Evolutionary conservation across 2,113 vertebrate genomes (phyloP).

Genomic region (Dipodomys spectabilis): DNA sequence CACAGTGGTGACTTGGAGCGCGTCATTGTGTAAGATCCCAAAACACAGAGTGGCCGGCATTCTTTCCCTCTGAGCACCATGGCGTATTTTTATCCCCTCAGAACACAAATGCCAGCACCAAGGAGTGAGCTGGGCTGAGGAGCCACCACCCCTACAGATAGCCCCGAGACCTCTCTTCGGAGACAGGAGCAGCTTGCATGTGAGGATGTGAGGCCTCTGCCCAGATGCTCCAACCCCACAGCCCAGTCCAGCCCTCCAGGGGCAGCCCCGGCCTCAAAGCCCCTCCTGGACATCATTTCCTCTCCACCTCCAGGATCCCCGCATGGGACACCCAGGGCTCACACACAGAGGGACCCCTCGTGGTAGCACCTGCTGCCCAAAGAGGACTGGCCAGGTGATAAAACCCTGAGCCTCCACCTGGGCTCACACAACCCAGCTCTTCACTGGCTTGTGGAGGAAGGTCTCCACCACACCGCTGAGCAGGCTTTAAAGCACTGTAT

Average conservation of each 20-base stretch:
- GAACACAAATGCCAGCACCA: conserved; percentile 57
- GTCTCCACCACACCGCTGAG: neutral
- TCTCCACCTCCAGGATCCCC: neutral
- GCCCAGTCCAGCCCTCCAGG: neutral
- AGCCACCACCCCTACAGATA: neutral
- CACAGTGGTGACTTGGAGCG: neutral
- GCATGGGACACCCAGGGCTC: neutral
- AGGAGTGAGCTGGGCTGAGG: neutral
- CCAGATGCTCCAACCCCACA: neutral
- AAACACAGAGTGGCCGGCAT: conserved; percentile 77
- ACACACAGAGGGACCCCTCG: rapidly evolving
- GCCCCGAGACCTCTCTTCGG: neutral
- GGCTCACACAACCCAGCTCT: rapidly evolving
- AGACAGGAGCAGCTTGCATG: rapidly evolving
- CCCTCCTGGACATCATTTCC: too few species aligned
- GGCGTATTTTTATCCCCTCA: conserved; percentile 79
- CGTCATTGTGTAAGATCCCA: neutral
- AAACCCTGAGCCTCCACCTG: rapidly evolving
- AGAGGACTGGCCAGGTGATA: neutral
- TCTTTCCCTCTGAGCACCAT: conserved; percentile 70
- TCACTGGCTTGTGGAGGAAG: rapidly evolving
- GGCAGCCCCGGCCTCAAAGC: neutral
- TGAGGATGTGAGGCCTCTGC: neutral
- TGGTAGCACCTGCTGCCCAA: neutral
- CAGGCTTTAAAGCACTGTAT: neutral